Conservation (phyloP, 2,888 invertebrate species). For the Drosophila cognata region DNA sequence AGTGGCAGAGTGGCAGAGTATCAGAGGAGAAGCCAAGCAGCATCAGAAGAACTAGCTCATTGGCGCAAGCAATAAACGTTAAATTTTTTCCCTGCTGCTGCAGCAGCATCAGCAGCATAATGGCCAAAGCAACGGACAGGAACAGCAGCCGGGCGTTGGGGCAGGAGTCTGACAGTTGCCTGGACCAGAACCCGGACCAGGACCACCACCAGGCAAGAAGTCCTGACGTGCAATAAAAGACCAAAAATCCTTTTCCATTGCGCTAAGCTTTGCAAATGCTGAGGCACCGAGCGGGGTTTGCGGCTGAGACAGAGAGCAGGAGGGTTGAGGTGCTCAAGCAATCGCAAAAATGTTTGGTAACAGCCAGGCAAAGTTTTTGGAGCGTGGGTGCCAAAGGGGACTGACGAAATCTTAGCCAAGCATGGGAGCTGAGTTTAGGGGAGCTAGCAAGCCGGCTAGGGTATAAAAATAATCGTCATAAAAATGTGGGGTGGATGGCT, state of each 20-base stretch:
- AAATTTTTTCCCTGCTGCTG: slow-evolving; percentile 76
- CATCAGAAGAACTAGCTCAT: slow-evolving; percentile 69
- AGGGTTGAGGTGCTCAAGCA: slow-evolving; percentile 36
- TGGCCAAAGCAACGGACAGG: slow-evolving; percentile 61
- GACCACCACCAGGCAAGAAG: slow-evolving; percentile 26
- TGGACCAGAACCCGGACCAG: slow-evolving; percentile 19
- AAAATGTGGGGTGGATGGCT: slow-evolving; percentile 49
- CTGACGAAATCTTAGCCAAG: slow-evolving; percentile 16
- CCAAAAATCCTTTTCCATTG: slow-evolving; percentile 81
- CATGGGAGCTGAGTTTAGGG: slow-evolving; percentile 13
- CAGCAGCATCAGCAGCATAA: slow-evolving; percentile 61
- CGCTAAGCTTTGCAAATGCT: slow-evolving; percentile 75
- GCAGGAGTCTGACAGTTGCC: slow-evolving; percentile 6
- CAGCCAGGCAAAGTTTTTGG: slow-evolving; percentile 55
- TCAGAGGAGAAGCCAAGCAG: slow-evolving; percentile 20
- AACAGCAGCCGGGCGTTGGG: slow-evolving; percentile 30
- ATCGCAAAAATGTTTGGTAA: slow-evolving; percentile 71
- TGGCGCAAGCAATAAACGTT: slow-evolving; percentile 81
- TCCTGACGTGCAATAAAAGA: slow-evolving; percentile 80
- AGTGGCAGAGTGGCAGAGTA: slow-evolving; percentile 17
- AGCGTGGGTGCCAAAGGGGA: slow-evolving; percentile 25
- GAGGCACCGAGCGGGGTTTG: slow-evolving; percentile 13
- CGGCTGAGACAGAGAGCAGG: not conserved
- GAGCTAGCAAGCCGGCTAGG: not conserved
- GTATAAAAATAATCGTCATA: slow-evolving; percentile 79